phyloP scores from a whole-genome alignment of 1,140 invertebrate species.

The Telenomus remus region DNA sequence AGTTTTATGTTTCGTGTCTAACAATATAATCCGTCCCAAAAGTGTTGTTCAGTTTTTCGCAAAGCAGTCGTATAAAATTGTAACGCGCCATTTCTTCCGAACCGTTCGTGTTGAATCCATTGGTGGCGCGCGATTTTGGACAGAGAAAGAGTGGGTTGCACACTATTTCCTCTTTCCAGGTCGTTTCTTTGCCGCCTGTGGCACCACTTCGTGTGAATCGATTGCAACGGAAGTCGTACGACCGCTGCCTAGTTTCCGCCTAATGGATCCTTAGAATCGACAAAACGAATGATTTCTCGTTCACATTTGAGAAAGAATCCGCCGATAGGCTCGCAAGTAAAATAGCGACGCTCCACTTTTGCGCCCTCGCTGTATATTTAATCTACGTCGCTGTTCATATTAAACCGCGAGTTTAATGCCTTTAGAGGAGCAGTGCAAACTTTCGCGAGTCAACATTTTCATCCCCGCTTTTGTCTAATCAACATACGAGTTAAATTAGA shows the following conservation, averaged over 20 bases:
- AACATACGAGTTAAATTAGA: not conserved
- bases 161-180: slow-evolving; percentile 48
- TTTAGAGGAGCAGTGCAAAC: slow-evolving; percentile 9
- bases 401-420: slow-evolving; percentile 14
- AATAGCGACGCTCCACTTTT: slow-evolving; percentile 10
- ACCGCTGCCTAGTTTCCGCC: slow-evolving; percentile 50
- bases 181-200: slow-evolving; percentile 47
- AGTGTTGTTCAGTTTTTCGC: slow-evolving; percentile 19
- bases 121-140: slow-evolving; percentile 22
- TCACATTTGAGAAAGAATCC: slow-evolving; percentile 43
- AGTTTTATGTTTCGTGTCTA: not conserved
- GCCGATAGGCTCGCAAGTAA: slow-evolving; percentile 33
- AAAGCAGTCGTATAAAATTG: slow-evolving; percentile 7
- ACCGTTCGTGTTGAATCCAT: slow-evolving; percentile 26
- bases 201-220: slow-evolving; percentile 45
- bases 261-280: slow-evolving; percentile 62
- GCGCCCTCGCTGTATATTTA: slow-evolving; percentile 14
- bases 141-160: slow-evolving; percentile 26
- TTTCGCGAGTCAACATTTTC: slow-evolving; percentile 1
- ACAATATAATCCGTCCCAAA: slow-evolving; percentile 6
- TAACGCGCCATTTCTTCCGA: slow-evolving; percentile 45
- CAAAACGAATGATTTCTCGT: slow-evolving; percentile 60
- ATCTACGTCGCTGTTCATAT: slow-evolving; percentile 20
- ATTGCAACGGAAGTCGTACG: slow-evolving; percentile 51
- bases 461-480: slow-evolving; percentile 1